A percentile compares a stretch with the other conserved stretches of the same genome.
Evolutionary conservation across 2,797 vertebrate genomes (phyloP).

Genomic region (Amblyraja radiata): DNA sequence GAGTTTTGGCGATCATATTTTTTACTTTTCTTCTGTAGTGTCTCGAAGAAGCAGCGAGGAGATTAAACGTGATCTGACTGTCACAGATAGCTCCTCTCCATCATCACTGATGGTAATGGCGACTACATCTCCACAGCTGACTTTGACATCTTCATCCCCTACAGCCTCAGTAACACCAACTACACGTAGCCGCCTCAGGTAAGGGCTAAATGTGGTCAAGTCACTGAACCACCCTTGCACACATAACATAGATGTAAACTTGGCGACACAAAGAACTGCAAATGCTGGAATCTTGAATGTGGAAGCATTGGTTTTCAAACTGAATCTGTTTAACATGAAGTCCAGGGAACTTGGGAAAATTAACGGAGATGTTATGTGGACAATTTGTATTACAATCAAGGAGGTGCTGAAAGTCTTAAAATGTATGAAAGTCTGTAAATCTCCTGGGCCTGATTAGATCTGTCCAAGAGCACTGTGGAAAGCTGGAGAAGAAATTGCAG

Average conservation of each 20-base stretch:
- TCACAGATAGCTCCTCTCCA: conserved; percentile 71
- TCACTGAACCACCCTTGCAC: not conserved
- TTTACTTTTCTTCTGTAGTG: conserved; percentile 52
- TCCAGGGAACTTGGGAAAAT: no score
- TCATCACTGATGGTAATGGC: conserved; percentile 79
- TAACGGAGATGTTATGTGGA: no score
- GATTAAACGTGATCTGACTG: conserved; percentile 77
- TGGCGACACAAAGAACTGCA: no score
- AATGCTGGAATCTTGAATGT: no score
- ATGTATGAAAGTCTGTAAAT: no score
- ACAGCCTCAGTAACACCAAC: conserved; percentile 87
- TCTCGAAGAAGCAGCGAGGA: conserved; percentile 87
- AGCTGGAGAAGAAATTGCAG: no score
- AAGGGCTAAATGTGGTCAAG: conserved; percentile 33
- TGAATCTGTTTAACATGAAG: not conserved
- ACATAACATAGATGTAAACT: not conserved
- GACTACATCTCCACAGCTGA: conserved; percentile 74
- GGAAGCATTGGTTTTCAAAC: not conserved
- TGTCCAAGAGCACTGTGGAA: no score
- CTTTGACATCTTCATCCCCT: conserved; percentile 74
- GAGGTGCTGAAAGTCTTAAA: no score
- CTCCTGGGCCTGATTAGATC: no score
- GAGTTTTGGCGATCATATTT: not conserved
- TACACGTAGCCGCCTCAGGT: conserved; percentile 84
- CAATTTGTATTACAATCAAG: no score